A percentile compares a stretch with the other conserved stretches of the same genome.
phyloP scores from a whole-genome alignment of 2,113 vertebrate species.

The Neolamprologus falcicula region DNA sequence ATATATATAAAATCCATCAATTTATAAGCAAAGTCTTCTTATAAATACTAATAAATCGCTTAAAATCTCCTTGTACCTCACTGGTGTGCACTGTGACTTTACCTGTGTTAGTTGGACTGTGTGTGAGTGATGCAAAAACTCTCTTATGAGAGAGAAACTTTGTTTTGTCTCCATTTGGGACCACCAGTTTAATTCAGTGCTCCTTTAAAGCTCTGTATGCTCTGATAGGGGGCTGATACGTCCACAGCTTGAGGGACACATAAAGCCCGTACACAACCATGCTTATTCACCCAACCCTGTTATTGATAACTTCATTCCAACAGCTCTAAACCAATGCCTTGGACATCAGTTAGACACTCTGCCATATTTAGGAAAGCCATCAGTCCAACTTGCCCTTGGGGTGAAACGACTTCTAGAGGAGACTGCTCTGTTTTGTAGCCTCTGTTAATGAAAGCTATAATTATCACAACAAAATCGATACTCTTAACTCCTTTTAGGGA shows the following conservation, averaged over 20 bases:
- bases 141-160: neutral
- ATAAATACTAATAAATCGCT: accelerated
- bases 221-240: neutral
- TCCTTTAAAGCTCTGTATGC: neutral
- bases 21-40: neutral
- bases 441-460: conserved; percentile 48
- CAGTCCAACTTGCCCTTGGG: neutral
- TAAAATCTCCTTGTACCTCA: neutral
- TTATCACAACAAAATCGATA: conserved; percentile 50
- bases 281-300: neutral
- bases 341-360: neutral
- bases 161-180: neutral
- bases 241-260: neutral
- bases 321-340: neutral
- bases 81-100: neutral
- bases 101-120: neutral
- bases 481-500: conserved; percentile 5
- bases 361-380: neutral
- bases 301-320: neutral
- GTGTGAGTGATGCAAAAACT: neutral
- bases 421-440: conserved; percentile 10
- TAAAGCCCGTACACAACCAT: neutral
- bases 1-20: neutral
- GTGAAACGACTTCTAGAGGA: neutral
- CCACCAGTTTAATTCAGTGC: neutral